Percentiles rank a stretch among this genome's conserved stretches.
These are phyloP conservation scores for Pseudomyrmex gracilis DNA, from an alignment of 1,140 invertebrate species.

Conservation along the genomic window DNA sequence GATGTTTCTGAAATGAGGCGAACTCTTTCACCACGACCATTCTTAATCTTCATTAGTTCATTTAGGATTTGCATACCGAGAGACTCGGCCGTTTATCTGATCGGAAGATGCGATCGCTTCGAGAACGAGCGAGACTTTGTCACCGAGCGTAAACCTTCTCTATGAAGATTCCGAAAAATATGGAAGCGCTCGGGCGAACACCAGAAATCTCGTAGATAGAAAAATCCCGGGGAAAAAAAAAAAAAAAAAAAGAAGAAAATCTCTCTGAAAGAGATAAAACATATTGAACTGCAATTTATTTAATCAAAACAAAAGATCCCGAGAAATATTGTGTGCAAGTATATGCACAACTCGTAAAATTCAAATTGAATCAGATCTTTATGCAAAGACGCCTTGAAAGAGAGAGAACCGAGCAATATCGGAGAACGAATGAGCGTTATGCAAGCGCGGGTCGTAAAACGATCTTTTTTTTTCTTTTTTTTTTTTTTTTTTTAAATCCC, in stretches of 20 bases:
- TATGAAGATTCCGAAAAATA: conserved; percentile 36
- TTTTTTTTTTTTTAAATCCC: not conserved
- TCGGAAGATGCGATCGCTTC: conserved; percentile 74
- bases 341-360: not conserved
- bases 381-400: not conserved
- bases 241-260: not conserved
- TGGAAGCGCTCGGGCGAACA: not conserved
- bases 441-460: conserved; percentile 49
- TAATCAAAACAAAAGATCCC: too few species aligned
- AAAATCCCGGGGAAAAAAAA: too few species aligned
- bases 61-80: conserved; percentile 81
- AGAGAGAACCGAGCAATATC: not conserved
- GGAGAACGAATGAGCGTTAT: conserved; percentile 25
- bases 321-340: too few species aligned
- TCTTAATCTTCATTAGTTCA: conserved; percentile 83
- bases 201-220: not conserved
- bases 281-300: too few species aligned
- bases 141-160: conserved; percentile 29
- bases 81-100: conserved; percentile 78
- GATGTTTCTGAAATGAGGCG: conserved; percentile 80
- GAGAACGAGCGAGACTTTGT: conserved; percentile 57
- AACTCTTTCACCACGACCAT: conserved; percentile 79
- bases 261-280: too few species aligned
- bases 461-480: conserved; percentile 6
- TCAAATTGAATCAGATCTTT: not conserved